phyloP scores from a whole-genome alignment of 2,888 invertebrate genomes.

The Lycocerus yunnanus region DNA sequence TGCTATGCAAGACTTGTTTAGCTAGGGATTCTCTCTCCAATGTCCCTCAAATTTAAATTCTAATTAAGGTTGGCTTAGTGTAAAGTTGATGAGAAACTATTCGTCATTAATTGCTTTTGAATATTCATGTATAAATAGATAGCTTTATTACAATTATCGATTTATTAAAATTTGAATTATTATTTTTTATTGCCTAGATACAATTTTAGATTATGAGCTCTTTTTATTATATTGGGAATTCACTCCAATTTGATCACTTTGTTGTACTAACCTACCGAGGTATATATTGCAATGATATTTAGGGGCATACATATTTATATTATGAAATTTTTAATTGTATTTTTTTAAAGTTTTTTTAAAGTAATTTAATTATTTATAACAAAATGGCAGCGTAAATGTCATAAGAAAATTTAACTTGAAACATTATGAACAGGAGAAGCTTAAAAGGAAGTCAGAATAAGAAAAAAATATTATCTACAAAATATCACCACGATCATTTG shows the following conservation, averaged over 20 bases:
- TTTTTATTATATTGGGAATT: neutral
- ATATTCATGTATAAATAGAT: conserved; percentile 23
- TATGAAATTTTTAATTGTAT: too few relatives aligned
- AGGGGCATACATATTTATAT: too few relatives aligned
- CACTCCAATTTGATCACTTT: neutral
- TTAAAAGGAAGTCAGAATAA: too few relatives aligned
- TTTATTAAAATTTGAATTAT: conserved; percentile 8
- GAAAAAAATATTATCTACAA: too few relatives aligned
- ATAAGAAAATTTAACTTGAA: too few relatives aligned
- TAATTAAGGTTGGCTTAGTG: conserved; percentile 33
- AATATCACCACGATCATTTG: too few relatives aligned
- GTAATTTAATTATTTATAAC: too few relatives aligned
- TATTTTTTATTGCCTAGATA: neutral
- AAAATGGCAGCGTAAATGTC: too few relatives aligned
- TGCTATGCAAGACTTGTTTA: conserved; percentile 38
- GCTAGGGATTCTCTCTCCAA: conserved; percentile 24
- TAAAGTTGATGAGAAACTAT: conserved; percentile 29
- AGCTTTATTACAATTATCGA: conserved; percentile 24
- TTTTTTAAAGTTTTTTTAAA: too few relatives aligned
- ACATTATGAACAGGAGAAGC: too few relatives aligned
- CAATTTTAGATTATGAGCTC: neutral
- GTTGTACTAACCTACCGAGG: too few relatives aligned
- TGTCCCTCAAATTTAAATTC: conserved; percentile 39
- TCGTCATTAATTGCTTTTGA: conserved; percentile 30
- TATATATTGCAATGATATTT: too few relatives aligned